phyloP scores from a whole-genome alignment of 2,888 invertebrate species.

The Adineta ricciae region DNA sequence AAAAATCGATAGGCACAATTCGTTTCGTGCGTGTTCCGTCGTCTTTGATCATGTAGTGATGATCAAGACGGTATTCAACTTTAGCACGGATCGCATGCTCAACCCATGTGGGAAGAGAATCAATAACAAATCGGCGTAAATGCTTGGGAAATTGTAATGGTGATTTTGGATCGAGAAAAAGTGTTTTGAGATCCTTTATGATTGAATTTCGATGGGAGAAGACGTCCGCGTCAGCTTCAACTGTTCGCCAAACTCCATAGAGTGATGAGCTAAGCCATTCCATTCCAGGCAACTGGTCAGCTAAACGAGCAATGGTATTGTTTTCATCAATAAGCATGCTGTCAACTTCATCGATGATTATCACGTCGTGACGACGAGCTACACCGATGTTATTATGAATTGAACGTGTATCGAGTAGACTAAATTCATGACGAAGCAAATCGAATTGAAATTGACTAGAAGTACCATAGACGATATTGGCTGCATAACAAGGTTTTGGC shows the following conservation, averaged over 20 bases:
- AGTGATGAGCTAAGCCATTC: conserved; percentile 27
- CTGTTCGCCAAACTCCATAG: conserved; percentile 16
- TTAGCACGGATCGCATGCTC: conserved; percentile 36
- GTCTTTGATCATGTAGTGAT: conserved; percentile 34
- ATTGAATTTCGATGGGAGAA: neutral
- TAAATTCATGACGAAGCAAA: conserved; percentile 28
- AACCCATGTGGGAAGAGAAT: conserved; percentile 32
- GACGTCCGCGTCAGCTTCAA: neutral
- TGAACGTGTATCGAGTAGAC: neutral
- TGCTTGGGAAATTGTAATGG: neutral
- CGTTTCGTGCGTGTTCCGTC: conserved; percentile 24
- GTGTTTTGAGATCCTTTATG: neutral
- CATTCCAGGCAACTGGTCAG: conserved; percentile 23
- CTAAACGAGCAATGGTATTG: conserved; percentile 25
- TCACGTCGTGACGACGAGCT: neutral
- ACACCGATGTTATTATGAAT: too few relatives aligned
- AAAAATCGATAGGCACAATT: neutral
- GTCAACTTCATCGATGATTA: conserved; percentile 33
- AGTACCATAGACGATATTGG: conserved; percentile 32
- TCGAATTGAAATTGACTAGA: conserved; percentile 26
- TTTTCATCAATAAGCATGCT: conserved; percentile 27
- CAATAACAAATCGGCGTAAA: neutral
- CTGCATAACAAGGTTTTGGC: conserved; percentile 25
- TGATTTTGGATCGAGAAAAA: neutral
- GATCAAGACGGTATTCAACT: conserved; percentile 29